Evolutionary conservation across 2,113 vertebrate genomes (phyloP).

Genomic region (Myiozetetes cayanensis): DNA sequence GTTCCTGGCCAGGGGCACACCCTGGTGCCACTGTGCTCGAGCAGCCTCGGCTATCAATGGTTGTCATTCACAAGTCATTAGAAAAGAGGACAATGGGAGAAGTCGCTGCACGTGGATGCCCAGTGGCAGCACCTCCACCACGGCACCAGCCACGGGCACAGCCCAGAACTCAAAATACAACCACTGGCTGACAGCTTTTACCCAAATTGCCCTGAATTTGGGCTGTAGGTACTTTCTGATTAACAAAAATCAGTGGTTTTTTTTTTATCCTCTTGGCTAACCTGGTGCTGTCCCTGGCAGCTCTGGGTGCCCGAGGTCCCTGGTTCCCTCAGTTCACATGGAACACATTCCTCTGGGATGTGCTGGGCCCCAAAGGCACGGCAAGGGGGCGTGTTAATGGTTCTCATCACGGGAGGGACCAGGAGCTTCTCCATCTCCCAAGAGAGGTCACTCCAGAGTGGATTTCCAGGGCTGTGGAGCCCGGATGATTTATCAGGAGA

Average conservation of each 20-base stretch:
- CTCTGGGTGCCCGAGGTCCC: background rate
- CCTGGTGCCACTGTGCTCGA: accelerated
- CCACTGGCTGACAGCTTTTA: background rate
- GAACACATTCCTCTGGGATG: background rate
- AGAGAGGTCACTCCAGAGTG: background rate
- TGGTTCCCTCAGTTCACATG: background rate
- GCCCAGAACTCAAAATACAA: background rate
- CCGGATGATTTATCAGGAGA: background rate
- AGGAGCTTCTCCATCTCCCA: background rate
- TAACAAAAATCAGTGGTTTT: background rate
- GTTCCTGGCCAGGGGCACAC: accelerated
- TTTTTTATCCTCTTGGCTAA: background rate
- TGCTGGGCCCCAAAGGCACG: background rate
- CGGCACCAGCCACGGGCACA: background rate
- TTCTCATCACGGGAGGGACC: too few relatives aligned
- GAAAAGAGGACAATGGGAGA: background rate
- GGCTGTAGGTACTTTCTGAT: background rate
- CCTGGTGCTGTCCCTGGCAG: too few relatives aligned
- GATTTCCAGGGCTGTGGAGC: background rate
- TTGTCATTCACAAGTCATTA: too few relatives aligned
- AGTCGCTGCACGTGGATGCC: accelerated
- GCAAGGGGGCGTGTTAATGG: accelerated
- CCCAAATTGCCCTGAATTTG: background rate
- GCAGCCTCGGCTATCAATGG: background rate
- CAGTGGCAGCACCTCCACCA: background rate